These are phyloP conservation scores for Brachyrhaphis roseni DNA, from an alignment of 2,797 vertebrate genomes.

Conservation along the genomic window DNA sequence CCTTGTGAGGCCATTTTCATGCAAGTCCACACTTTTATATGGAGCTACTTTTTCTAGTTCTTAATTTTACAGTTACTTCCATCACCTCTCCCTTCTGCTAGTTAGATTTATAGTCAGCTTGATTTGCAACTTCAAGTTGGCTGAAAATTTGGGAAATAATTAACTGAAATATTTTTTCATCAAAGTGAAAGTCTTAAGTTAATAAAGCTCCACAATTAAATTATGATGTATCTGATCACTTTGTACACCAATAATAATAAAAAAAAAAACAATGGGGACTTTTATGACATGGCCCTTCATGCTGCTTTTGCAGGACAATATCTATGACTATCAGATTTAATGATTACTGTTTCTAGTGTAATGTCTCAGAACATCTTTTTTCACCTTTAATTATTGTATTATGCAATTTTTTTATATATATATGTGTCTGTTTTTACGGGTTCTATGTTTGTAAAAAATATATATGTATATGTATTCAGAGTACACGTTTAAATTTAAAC, in stretches of 20 bases:
- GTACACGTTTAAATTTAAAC: neutral
- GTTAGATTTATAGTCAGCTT: too few species aligned
- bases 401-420: neutral
- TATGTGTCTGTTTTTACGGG: neutral
- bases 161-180: neutral
- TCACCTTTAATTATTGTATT: too few species aligned
- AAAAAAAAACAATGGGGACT: neutral
- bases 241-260: neutral
- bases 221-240: neutral
- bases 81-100: too few species aligned
- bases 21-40: neutral
- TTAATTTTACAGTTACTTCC: too few species aligned
- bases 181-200: neutral
- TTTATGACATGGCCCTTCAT: neutral
- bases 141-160: too few species aligned
- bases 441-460: neutral
- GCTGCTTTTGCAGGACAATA: neutral
- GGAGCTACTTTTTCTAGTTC: neutral
- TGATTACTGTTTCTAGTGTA: neutral
- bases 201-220: neutral
- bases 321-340: neutral
- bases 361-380: neutral
- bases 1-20: neutral
- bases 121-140: too few species aligned
- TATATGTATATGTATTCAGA: neutral